Evolutionary conservation across 1,140 invertebrate species (phyloP).

Genomic region (Amphibalanus amphitrite): DNA sequence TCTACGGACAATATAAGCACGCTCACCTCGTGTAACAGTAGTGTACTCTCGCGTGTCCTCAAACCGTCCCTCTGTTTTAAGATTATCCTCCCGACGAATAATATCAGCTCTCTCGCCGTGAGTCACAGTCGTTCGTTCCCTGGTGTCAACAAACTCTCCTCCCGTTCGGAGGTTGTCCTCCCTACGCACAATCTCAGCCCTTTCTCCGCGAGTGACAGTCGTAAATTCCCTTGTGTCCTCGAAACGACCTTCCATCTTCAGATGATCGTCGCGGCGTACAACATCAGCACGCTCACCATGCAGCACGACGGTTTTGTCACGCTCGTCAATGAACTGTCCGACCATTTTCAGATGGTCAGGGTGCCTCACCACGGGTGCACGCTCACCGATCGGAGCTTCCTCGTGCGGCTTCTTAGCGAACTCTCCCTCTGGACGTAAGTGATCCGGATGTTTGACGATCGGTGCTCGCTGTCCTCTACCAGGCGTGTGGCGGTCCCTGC

Average conservation of each 20-base stretch:
- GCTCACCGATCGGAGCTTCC: slow-evolving; percentile 11
- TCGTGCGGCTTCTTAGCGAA: slow-evolving; percentile 19
- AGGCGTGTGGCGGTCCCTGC: not conserved
- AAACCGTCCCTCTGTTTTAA: slow-evolving; percentile 38
- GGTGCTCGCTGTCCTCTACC: not conserved
- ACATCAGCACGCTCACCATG: slow-evolving; percentile 23
- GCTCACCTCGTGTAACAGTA: slow-evolving; percentile 20
- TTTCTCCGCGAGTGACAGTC: slow-evolving; percentile 22
- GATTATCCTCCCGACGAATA: slow-evolving; percentile 30
- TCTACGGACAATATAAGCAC: slow-evolving; percentile 19
- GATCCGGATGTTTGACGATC: slow-evolving; percentile 26
- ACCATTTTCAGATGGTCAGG: slow-evolving; percentile 12
- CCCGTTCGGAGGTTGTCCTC: slow-evolving; percentile 36
- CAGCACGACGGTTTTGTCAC: not conserved
- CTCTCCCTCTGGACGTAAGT: slow-evolving; percentile 33
- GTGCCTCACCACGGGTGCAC: slow-evolving; percentile 7
- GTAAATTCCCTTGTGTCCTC: slow-evolving; percentile 8
- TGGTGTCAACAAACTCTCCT: slow-evolving; percentile 26
- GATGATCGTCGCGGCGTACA: slow-evolving; percentile 33
- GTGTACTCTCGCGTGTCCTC: slow-evolving; percentile 5
- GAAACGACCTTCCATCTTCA: slow-evolving; percentile 34
- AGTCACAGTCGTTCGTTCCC: slow-evolving; percentile 18
- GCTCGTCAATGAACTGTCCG: slow-evolving; percentile 13
- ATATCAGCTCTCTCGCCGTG: slow-evolving; percentile 23
- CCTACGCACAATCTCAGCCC: slow-evolving; percentile 26